These are phyloP conservation scores for Macropis europaea DNA, from an alignment of 2,888 invertebrate genomes.

Conservation along the genomic window DNA sequence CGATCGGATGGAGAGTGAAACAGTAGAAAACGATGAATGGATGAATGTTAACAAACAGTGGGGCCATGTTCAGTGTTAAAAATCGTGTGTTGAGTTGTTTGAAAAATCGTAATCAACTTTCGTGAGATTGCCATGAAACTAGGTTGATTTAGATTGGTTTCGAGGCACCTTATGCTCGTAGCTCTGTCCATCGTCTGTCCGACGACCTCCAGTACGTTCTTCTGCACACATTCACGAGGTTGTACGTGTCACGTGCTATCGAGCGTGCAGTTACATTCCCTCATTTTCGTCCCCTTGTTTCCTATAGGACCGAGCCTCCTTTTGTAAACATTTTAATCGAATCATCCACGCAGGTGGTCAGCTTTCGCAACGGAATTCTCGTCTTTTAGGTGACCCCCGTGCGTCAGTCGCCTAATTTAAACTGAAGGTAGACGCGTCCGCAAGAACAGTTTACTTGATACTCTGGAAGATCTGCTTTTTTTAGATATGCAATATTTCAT, in stretches of 20 bases:
- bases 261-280: not conserved
- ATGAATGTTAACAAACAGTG: no score
- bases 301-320: not conserved
- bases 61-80: no score
- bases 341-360: no score
- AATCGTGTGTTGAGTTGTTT: slow-evolving; percentile 44
- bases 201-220: slow-evolving; percentile 4
- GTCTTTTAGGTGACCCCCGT: no score
- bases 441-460: no score
- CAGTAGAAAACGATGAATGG: no score
- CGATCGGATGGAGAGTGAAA: no score
- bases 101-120: slow-evolving; percentile 37
- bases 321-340: slow-evolving; percentile 29
- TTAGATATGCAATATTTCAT: no score
- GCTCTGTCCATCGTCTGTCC: not conserved
- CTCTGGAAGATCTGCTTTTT: no score
- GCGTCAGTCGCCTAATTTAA: no score
- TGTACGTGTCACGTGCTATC: slow-evolving; percentile 8
- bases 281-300: slow-evolving; percentile 3
- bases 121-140: slow-evolving; percentile 49
- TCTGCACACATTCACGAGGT: not conserved
- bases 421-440: no score
- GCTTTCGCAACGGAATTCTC: no score
- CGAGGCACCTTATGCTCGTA: slow-evolving; percentile 20
- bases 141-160: slow-evolving; percentile 65